Evolutionary conservation across 2,797 vertebrate species (phyloP).

Genomic region (Dipus sagitta): DNA sequence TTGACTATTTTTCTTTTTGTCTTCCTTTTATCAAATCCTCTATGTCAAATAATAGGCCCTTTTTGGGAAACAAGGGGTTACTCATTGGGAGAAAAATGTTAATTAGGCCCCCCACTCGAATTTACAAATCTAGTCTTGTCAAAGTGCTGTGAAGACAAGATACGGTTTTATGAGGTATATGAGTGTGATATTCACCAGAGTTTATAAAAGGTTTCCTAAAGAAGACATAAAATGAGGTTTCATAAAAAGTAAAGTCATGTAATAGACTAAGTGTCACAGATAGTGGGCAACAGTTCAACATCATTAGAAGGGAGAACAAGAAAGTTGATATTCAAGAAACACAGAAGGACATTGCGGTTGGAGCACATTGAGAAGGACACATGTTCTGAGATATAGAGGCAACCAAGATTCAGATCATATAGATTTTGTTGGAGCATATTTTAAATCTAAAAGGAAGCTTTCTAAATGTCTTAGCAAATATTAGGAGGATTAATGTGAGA

Average conservation of each 20-base stretch:
- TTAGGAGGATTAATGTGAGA: background rate
- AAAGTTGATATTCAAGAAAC: background rate
- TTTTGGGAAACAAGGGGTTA: too few relatives aligned
- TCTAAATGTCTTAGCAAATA: background rate
- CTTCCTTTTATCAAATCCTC: too few relatives aligned
- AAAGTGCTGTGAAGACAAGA: background rate
- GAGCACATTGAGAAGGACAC: background rate
- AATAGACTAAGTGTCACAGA: background rate
- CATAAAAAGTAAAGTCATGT: background rate
- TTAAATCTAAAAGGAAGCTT: background rate
- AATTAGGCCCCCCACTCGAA: too few relatives aligned
- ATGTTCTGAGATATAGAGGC: background rate
- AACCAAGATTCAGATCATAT: background rate
- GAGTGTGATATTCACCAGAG: background rate
- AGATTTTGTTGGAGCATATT: background rate
- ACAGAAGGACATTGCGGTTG: background rate
- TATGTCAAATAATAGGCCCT: too few relatives aligned
- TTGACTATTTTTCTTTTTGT: too few relatives aligned
- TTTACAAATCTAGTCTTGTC: background rate
- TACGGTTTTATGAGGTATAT: background rate
- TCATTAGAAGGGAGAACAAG: background rate
- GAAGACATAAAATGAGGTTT: background rate
- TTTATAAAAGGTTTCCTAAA: background rate
- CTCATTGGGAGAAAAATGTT: too few relatives aligned
- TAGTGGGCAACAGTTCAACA: background rate